phyloP scores from a whole-genome alignment of 1,140 invertebrate species.

The Papilio polytes region DNA sequence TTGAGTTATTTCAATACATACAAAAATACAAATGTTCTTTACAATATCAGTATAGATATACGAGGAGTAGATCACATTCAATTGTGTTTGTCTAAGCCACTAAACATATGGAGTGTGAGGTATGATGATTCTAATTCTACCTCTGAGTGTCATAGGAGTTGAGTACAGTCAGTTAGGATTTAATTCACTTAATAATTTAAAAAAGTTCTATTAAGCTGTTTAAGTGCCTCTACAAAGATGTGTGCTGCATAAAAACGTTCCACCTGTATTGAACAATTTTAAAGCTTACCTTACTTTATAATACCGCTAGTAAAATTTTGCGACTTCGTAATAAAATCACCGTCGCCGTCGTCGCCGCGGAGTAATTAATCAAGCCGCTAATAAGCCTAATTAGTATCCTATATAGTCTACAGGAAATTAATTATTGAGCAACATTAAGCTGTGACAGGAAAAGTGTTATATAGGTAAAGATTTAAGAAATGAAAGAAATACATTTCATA shows the following conservation, averaged over 20 bases:
- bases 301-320: neutral
- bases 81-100: too few species aligned
- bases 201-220: neutral
- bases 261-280: neutral
- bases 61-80: too few species aligned
- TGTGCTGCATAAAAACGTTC: neutral
- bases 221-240: neutral
- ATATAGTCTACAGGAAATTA: constrained; percentile 5
- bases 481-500: neutral
- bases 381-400: constrained; percentile 14
- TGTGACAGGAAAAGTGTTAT: neutral
- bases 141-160: too few species aligned
- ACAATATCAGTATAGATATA: too few species aligned
- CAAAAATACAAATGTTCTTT: too few species aligned
- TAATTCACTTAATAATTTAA: neutral
- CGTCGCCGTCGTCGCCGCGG: neutral
- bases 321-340: neutral
- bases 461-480: neutral
- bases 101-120: too few species aligned
- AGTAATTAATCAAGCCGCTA: constrained; percentile 8
- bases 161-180: too few species aligned
- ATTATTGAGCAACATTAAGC: neutral
- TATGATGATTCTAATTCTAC: too few species aligned
- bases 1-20: too few species aligned
- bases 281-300: neutral